Evolutionary conservation across 1,140 invertebrate species (phyloP), one percentile per base, ranked within the genome.

Genomic region (Sminthurinus signatus): DNA sequence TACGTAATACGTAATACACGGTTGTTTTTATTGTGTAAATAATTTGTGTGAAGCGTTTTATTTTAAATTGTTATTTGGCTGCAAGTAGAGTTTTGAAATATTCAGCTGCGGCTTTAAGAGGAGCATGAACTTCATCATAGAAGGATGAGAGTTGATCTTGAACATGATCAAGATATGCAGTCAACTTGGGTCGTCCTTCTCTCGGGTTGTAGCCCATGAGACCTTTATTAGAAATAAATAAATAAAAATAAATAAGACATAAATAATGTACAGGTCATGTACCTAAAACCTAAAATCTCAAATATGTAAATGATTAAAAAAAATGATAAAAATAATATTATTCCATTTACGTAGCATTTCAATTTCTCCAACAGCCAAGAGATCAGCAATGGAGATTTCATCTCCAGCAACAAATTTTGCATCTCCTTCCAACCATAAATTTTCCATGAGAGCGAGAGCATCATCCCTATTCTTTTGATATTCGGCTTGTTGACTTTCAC

Each of bases 281-380:
- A n/a, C n/a, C n/a, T n/a, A n/a, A n/a, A n/a, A n/a, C n/a, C n/a
- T n/a, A n/a, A n/a, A n/a, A n/a, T n/a, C n/a, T n/a, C n/a, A n/a
- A n/a, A n/a, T n/a, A 42, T 42, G 10, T 42, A 12, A 42, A n/a
- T 10, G 39, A 10, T 42, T 42, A n/a, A 42, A 42, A 10, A 12
- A 42, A 42, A 42, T 12, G 10, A 12, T n/a, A n/a, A 42, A 10
- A 42, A 42, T 42, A 12, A 12, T n/a, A 42, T 12, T 42, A 42
- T 12, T 42, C 44, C 5, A n/a, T n/a, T 48, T 48, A 48, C 44
- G 17, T n/a, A 25, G 5, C 52, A 55, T 55, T 76, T 91, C 88
- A 21, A 93, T 77, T 80, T 93, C 90, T 74, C 86, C 89, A 19
- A 83, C 82, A 1, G 83, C 88, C 60, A 91, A 79, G 55, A 93